Base-by-base conservation (phyloP, 2,113 vertebrate species). In the Corythaixoides concolor region DNA sequence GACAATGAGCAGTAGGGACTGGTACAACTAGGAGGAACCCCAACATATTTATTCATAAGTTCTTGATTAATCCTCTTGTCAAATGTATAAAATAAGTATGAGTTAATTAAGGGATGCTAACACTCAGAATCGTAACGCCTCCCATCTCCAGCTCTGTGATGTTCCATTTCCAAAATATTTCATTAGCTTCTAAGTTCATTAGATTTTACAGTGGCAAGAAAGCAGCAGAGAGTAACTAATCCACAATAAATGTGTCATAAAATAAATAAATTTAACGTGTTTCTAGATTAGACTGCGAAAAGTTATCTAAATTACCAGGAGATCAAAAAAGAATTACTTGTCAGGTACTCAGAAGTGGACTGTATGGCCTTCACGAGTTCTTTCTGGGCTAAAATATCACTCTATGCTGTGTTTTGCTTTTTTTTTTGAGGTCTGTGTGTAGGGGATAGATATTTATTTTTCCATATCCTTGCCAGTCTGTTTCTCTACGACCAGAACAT, bases 111-210 rank as follows among this genome's bases (percentile, higher is more conserved):
- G 53, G 26, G 76, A 88, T 47, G 62, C 33, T 64, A 69, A 45
- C 33, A 74, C 0, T 0, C 2, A 3, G 72, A 86, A 89, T 43
- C 43, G 49, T 62, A 94, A 95, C 0, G 11, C 35, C 91, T 80
- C n/a, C 78, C 67, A 82, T 28, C 60, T 92, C 64, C 58, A 92
- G 72, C 24, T 79, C 60, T 74, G 32, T 56, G 63, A 77, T 43
- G 77, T 81, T 94, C 43, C 35, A 76, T 93, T 96, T 96, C 43
- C 79, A 96, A 96, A 92, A 81, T 63, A 59, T 93, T 96, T 73
- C 90, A 96, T 91, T 93, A 96, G 80, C 59, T 95, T 92, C 94
- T 93, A 33, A 4, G 53, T 88, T 66, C 90, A 96, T 95, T 93
- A 93, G 69, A 91, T 95, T 95, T 96, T 95, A 95, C 88, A 86